Percentiles rank a stretch among this genome's conserved stretches.
These are phyloP conservation scores for Sinosuthora webbiana DNA, from an alignment of 2,113 vertebrate genomes.

Conservation along the genomic window DNA sequence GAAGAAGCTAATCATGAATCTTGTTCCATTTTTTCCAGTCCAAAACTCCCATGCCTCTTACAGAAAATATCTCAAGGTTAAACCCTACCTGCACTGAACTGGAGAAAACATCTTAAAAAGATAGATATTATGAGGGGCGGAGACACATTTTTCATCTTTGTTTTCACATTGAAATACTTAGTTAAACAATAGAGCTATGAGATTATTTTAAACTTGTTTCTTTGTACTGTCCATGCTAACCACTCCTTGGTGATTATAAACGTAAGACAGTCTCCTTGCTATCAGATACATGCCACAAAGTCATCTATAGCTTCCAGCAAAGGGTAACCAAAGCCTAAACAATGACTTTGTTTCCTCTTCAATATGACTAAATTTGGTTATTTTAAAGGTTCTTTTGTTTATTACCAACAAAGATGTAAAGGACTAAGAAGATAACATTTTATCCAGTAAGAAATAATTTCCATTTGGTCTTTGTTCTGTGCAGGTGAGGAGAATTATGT, in stretches of 20 bases:
- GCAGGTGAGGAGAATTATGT: background rate
- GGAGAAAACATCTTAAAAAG: background rate
- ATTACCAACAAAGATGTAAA: background rate
- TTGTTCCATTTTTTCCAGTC: background rate
- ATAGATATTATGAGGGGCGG: background rate
- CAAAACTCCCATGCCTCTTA: background rate
- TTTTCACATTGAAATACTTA: background rate
- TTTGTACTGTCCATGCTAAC: background rate
- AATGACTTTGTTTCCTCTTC: background rate
- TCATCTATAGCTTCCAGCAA: background rate
- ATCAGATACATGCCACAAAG: background rate
- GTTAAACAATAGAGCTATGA: background rate
- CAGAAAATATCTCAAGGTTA: background rate
- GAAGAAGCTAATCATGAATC: background rate
- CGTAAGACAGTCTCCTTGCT: background rate
- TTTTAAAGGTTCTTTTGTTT: background rate
- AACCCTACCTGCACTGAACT: background rate
- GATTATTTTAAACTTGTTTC: background rate
- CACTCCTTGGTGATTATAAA: background rate
- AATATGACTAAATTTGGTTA: background rate
- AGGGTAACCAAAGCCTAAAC: background rate
- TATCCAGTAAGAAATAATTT: background rate
- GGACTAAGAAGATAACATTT: background rate
- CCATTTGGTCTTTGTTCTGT: background rate
- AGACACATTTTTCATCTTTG: background rate